Evolutionary conservation across 2,888 invertebrate genomes (phyloP).

Genomic region (Lithophane ornitopus): DNA sequence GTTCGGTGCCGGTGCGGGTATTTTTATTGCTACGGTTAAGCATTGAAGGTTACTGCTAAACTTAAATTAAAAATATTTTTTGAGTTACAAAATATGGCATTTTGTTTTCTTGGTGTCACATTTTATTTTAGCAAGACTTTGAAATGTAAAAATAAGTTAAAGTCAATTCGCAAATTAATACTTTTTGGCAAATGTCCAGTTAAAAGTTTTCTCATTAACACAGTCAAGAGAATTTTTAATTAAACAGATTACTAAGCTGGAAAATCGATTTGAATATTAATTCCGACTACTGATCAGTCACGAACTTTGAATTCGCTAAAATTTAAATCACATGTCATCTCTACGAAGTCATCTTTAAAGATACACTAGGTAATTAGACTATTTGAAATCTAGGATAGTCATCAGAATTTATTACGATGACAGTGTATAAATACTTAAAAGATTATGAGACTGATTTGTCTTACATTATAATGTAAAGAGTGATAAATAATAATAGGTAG

Average conservation of each 20-base stretch:
- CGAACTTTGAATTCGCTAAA: constrained; percentile 41
- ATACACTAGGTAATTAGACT: constrained; percentile 26
- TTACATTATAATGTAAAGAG: not conserved
- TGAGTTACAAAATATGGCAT: not conserved
- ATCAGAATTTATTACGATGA: constrained; percentile 39
- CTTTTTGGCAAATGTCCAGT: constrained; percentile 46
- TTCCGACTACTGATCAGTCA: constrained; percentile 47
- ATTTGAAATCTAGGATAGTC: constrained; percentile 34
- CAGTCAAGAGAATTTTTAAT: constrained; percentile 30
- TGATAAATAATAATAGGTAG: not conserved
- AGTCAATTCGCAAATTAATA: constrained; percentile 14
- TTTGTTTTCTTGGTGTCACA: not conserved
- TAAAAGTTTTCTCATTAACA: constrained; percentile 18
- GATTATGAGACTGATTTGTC: not conserved
- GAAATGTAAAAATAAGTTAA: not conserved
- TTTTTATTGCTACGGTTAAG: constrained; percentile 55
- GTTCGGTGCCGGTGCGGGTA: constrained; percentile 48
- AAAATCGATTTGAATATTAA: constrained; percentile 47
- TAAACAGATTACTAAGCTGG: constrained; percentile 37
- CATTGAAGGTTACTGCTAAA: constrained; percentile 22
- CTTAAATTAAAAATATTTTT: not conserved
- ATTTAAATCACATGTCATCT: constrained; percentile 40
- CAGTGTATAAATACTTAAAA: constrained; percentile 26
- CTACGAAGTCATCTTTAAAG: constrained; percentile 51
- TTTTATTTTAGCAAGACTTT: constrained; percentile 4